Base-by-base conservation (phyloP, 1,140 invertebrate genomes). In the Zophobas atratus region DNA sequence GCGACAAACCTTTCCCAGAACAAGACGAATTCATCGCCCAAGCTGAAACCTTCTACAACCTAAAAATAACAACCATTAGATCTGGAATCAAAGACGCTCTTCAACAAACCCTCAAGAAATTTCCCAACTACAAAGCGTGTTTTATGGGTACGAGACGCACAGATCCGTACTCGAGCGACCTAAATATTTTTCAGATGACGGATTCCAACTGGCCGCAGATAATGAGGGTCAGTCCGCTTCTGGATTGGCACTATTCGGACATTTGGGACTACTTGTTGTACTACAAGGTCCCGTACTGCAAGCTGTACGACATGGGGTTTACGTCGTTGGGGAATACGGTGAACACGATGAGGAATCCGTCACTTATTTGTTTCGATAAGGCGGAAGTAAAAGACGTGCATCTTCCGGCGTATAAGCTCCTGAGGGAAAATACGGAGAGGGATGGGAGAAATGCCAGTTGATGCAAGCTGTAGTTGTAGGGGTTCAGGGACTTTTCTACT, bases 171-270 rank as follows among this genome's bases (percentile, higher is more conserved):
- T 92, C 93, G 35, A 85, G 90, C 60, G 85, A 91, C 79, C 84
- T 96, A 78, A 43, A 53, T 36, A n/a, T 79, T 87, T 81, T 87
- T 8, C 56, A 92, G 94, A 90, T 92, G 88, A 97, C 97, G 6
- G 97, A 99, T 88, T 77, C 88, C 1, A 92, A 89, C 57, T 99
- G 97, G 97, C 97, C 97, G 1, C 88, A 92, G 83, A 88, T 98
- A 73, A 93, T 98, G 89, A 88, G 97, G 35, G 91, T 98, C 4
- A 96, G 91, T 86, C 97, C 97, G 0, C 87, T 99, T 35, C 88
- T 99, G 2, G 91, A 98, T 81, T 99, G 97, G 97, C 90, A 89
- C 4, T 99, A 98, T 85, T 89, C 89, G 51, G 92, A 98, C 82
- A 91, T 99, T 63, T 99, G 98, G 97, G 90, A 90, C 74, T 98